Conservation (phyloP, 2,797 vertebrate genomes). For the Lutra lutra region DNA sequence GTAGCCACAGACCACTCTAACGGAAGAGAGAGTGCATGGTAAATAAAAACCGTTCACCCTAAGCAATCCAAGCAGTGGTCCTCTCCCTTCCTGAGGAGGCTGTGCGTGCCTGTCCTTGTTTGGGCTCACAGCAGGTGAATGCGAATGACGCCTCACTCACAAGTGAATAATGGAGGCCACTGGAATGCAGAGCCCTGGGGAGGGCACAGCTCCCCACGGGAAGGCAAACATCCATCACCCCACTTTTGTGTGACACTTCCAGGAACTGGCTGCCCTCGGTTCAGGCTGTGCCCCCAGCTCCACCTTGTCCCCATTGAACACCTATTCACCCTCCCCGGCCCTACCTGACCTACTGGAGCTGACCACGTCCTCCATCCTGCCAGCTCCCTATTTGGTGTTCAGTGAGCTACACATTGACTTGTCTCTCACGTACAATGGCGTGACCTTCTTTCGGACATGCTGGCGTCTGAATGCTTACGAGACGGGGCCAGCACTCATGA, state of each 20-base stretch:
- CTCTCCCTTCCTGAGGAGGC: neutral
- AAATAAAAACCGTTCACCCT: neutral
- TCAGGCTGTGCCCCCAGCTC: neutral
- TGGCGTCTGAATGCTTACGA: neutral
- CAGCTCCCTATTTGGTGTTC: accelerated
- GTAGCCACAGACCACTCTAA: neutral
- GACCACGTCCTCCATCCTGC: neutral
- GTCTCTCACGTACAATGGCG: neutral
- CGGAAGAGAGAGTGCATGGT: neutral
- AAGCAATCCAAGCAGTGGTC: neutral
- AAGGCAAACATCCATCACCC: neutral
- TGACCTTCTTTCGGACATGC: neutral
- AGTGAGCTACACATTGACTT: neutral
- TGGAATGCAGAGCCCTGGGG: neutral
- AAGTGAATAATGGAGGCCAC: neutral
- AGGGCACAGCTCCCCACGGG: neutral
- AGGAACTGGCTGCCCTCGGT: neutral
- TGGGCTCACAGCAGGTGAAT: neutral
- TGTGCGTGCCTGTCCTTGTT: neutral
- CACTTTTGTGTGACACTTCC: neutral
- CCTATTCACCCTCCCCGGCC: neutral
- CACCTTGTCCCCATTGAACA: accelerated
- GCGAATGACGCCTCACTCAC: neutral
- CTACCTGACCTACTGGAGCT: neutral
- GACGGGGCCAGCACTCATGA: neutral